Conservation (phyloP, 2,888 invertebrate species). For the Melinaea menophilus region DNA sequence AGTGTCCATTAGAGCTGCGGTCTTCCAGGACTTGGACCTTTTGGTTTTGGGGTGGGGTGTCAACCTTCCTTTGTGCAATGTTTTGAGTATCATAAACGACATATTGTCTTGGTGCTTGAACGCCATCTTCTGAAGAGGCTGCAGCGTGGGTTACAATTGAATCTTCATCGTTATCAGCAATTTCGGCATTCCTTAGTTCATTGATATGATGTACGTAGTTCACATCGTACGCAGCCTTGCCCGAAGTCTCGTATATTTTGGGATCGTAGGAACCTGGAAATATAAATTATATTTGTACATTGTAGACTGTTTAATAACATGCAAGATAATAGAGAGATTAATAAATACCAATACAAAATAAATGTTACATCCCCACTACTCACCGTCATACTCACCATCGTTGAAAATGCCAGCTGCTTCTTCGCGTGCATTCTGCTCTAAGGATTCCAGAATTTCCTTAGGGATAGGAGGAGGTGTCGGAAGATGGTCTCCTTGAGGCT, state of each 20-base stretch:
- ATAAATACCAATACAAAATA: background rate
- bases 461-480: conserved; percentile 69
- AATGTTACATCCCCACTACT: no score
- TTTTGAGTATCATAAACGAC: background rate
- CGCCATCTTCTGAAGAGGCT: conserved; percentile 24
- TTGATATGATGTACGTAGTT: conserved; percentile 21
- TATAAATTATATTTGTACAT: background rate
- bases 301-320: background rate
- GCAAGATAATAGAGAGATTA: background rate
- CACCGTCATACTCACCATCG: conserved; percentile 49
- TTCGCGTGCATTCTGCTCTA: conserved; percentile 68
- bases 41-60: conserved; percentile 14
- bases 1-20: conserved; percentile 11
- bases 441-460: conserved; percentile 60
- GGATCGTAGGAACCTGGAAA: conserved; percentile 60
- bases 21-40: conserved; percentile 9
- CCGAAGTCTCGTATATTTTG: conserved; percentile 47
- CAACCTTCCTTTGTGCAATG: conserved; percentile 8
- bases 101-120: conserved; percentile 9
- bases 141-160: conserved; percentile 53
- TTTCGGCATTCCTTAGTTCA: conserved; percentile 24
- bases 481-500: conserved; percentile 63
- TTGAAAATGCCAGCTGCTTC: conserved; percentile 70
- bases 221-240: conserved; percentile 17
- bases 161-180: conserved; percentile 43